Evolutionary conservation across 2,113 vertebrate genomes (phyloP), one percentile per base, ranked within the genome.

Genomic region (Neolamprologus variostigma): DNA sequence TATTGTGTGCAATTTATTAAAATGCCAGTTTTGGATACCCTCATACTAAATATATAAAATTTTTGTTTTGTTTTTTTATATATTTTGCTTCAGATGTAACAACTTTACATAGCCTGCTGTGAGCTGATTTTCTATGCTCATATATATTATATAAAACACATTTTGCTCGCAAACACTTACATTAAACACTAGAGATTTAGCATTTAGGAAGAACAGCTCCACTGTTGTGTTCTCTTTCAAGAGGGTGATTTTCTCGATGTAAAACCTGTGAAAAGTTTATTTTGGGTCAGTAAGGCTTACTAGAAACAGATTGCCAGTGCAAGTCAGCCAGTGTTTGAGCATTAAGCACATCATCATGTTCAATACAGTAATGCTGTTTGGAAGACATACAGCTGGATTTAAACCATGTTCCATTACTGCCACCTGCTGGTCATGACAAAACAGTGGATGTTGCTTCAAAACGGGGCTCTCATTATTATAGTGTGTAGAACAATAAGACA

Each of bases 191-290:
- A 97, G 97, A 68, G 97, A 96, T 95, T 98, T 99, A 5, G 98
- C 98, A n/a, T 99, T 99, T 93, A 99, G 95, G 92, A 98, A 99
- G 95, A 99, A 99, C 73, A 99, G 96, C 91, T 99, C 98, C 76
- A 99, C 98, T 0, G 99, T 99, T 14, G 97, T 98, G 91, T 97
- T 98, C 26, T 99, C 98, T 95, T 98, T 99, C 84, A 99, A 92
- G 90, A 97, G 98, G 21, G 97, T 97, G 91, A 99, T 97, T 89
- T 96, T 99, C 93, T 99, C 99, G 59, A 99, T 98, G 94, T 99
- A 99, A 97, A 99, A 99, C 94, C 99, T 99, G 96, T 55, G 90
- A 79, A 95, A 23, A 93, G 63, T 51, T 89, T n/a, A 59, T 84
- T 59, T 80, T 5, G 10, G 19, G 53, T 86, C 21, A 92, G 26